Evolutionary conservation across 2,113 vertebrate species (phyloP).

Genomic region (Mixornis gularis): DNA sequence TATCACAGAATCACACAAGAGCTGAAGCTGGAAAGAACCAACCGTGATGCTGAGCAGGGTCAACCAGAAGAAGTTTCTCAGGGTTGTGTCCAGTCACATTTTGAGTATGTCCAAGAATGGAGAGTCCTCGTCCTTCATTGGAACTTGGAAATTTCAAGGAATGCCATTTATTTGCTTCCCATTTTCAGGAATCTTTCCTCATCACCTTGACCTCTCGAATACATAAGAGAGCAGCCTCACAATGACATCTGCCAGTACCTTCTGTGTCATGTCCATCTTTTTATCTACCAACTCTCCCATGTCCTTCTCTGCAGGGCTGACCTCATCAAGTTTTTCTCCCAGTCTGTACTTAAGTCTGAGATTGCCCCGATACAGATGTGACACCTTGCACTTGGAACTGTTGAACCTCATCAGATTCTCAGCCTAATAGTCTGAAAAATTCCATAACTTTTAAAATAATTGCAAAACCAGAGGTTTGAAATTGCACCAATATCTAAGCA

Average conservation of each 20-base stretch:
- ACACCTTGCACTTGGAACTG: not conserved
- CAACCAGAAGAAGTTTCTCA: not conserved
- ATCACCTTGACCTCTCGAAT: not conserved
- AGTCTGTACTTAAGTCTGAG: not conserved
- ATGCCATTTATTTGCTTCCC: not conserved
- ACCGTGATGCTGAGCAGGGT: rapidly evolving
- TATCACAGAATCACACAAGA: not conserved
- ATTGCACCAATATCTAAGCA: not conserved
- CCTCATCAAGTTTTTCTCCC: not conserved
- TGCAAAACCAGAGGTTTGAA: not conserved
- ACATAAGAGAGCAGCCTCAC: not conserved
- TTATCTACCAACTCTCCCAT: not conserved
- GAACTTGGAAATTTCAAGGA: not conserved
- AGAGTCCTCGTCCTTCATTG: not conserved
- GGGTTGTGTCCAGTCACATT: not conserved
- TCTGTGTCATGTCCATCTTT: not conserved
- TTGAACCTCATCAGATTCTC: not conserved
- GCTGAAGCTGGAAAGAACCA: not conserved
- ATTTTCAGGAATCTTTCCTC: not conserved
- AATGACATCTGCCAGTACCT: not conserved
- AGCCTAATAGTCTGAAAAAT: not conserved
- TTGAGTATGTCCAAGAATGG: not conserved
- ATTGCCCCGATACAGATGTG: not conserved
- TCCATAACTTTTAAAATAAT: not conserved
- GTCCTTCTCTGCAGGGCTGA: not conserved